Evolutionary conservation across 2,888 invertebrate species (phyloP).

Genomic region (Yponomeuta plumbellus): DNA sequence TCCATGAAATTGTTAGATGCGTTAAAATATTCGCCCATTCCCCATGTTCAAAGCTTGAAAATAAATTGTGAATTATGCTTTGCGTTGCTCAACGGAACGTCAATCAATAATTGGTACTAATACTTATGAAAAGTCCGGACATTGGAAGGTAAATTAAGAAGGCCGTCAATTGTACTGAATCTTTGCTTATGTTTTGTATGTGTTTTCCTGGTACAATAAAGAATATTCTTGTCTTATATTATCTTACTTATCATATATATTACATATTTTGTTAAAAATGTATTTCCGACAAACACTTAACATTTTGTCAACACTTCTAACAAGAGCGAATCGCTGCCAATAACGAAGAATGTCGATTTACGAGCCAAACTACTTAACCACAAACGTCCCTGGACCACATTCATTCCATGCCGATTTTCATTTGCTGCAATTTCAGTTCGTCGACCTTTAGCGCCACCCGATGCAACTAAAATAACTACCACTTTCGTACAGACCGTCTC

Average conservation of each 20-base stretch:
- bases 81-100: no score
- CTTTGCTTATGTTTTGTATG: no score
- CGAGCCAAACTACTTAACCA: conserved; percentile 5
- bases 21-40: background rate
- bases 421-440: conserved; percentile 10
- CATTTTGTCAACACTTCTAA: conserved; percentile 8
- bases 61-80: no score
- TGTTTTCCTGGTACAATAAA: no score
- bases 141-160: no score
- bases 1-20: background rate
- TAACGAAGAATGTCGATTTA: conserved; percentile 16
- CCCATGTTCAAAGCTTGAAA: no score
- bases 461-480: conserved; percentile 10
- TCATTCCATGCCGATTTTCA: background rate
- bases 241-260: no score
- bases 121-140: no score
- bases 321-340: conserved; percentile 17
- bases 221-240: no score
- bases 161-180: no score
- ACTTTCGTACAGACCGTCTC: conserved; percentile 2
- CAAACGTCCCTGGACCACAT: background rate
- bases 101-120: no score
- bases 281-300: background rate
- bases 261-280: background rate
- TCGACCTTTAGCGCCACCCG: conserved; percentile 7